These are phyloP conservation scores for Unio pictorum DNA, from an alignment of 2,888 invertebrate species.

Conservation along the genomic window DNA sequence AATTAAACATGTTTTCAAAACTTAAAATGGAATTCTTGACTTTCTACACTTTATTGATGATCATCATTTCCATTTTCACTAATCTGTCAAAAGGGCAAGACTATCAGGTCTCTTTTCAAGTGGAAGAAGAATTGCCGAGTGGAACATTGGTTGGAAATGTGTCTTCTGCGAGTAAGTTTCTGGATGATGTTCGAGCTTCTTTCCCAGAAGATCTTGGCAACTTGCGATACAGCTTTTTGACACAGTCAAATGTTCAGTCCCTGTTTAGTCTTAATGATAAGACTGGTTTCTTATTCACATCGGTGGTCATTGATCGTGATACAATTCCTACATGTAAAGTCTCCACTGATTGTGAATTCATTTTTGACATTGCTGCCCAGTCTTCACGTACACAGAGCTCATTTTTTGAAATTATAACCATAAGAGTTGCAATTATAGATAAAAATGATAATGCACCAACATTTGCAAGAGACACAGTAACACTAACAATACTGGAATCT, in stretches of 20 bases:
- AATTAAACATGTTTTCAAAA: too few species aligned
- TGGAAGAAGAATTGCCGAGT: conserved; percentile 17
- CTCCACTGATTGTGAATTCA: conserved; percentile 36
- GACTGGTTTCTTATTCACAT: conserved; percentile 35
- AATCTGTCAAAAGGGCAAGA: conserved; percentile 14
- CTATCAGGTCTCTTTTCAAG: conserved; percentile 21
- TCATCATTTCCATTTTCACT: too few species aligned
- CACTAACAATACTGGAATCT: conserved; percentile 45
- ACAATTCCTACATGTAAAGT: conserved; percentile 29
- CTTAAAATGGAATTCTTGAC: too few species aligned
- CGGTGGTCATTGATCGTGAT: conserved; percentile 40
- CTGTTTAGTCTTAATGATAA: conserved; percentile 34
- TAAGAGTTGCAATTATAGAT: conserved; percentile 49
- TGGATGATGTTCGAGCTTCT: conserved; percentile 14
- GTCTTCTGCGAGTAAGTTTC: conserved; percentile 25
- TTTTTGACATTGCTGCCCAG: conserved; percentile 50
- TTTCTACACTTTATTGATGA: too few species aligned
- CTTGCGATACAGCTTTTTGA: conserved; percentile 28
- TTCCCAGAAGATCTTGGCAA: conserved; percentile 14
- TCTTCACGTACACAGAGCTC: conserved; percentile 26
- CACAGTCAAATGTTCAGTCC: conserved; percentile 31
- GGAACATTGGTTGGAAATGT: conserved; percentile 33
- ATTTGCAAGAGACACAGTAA: conserved; percentile 40
- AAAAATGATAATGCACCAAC: conserved; percentile 54
- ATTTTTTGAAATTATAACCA: conserved; percentile 45